phyloP scores from a whole-genome alignment of 2,888 invertebrate genomes.

The Icerya purchasi region DNA sequence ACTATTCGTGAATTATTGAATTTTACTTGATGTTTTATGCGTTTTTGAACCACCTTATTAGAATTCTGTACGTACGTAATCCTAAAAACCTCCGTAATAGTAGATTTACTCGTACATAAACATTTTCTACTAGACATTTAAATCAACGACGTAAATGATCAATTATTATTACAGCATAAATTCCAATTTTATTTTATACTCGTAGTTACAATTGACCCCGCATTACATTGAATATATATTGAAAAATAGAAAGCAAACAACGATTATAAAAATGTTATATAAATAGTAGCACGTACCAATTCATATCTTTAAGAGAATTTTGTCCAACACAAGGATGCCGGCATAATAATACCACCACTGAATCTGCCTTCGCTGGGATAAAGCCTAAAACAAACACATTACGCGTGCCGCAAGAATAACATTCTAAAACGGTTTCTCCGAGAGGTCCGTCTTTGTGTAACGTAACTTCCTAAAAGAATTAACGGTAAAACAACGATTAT shows the following conservation, averaged over 20 bases:
- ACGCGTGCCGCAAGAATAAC: constrained; percentile 93
- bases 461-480: constrained; percentile 54
- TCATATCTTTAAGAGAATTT: constrained; percentile 93
- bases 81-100: no score
- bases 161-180: no score
- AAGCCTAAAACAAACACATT: constrained; percentile 98
- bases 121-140: no score
- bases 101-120: no score
- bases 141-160: no score
- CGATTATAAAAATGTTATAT: not conserved
- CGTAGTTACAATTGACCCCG: no score
- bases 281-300: constrained; percentile 40
- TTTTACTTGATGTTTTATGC: no score
- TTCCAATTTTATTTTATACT: no score
- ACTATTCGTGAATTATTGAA: no score
- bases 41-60: no score
- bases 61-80: no score
- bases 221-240: not conserved
- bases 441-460: constrained; percentile 91
- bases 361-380: constrained; percentile 97
- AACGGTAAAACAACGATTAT: no score
- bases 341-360: constrained; percentile 88
- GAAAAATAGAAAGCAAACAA: not conserved
- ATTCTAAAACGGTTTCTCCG: constrained; percentile 92
- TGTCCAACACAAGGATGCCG: constrained; percentile 96